Percentiles rank a stretch among this genome's conserved stretches.
Conservation (phyloP, 2,888 invertebrate genomes). For the Acrocera orbiculus region DNA sequence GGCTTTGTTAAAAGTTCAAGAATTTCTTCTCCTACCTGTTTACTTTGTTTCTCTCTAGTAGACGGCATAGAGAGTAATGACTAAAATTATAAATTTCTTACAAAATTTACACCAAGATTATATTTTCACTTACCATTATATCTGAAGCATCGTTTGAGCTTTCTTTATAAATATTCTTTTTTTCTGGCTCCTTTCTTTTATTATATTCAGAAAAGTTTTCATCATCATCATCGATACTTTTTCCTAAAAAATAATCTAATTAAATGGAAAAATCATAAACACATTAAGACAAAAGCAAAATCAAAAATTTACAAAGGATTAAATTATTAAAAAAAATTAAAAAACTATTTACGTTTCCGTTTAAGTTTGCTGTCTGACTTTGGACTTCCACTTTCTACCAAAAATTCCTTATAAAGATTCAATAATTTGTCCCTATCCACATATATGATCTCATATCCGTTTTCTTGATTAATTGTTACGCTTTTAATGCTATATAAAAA, state of each 20-base stretch:
- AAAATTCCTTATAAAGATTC: conserved; percentile 24
- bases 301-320: neutral
- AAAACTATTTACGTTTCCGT: conserved; percentile 30
- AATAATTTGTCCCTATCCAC: conserved; percentile 23
- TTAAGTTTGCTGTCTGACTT: conserved; percentile 29
- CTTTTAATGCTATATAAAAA: conserved; percentile 21
- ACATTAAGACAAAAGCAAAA: no score
- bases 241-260: conserved; percentile 19
- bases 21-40: conserved; percentile 91
- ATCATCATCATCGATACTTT: conserved; percentile 20
- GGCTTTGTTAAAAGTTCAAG: conserved; percentile 84
- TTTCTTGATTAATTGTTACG: conserved; percentile 26
- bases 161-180: conserved; percentile 18
- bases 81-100: conserved; percentile 12
- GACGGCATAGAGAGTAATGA: conserved; percentile 44
- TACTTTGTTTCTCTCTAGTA: conserved; percentile 86
- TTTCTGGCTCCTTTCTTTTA: conserved; percentile 9
- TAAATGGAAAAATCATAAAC: no score
- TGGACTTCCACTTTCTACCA: conserved; percentile 26
- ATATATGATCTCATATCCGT: conserved; percentile 28
- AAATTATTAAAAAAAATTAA: conserved; percentile 1
- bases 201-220: conserved; percentile 15
- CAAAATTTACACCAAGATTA: conserved; percentile 7
- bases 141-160: conserved; percentile 36
- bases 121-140: conserved; percentile 40